A percentile compares a stretch with the other conserved stretches of the same genome.
Conservation (phyloP, 2,888 invertebrate genomes). For the Dilophus febrilis region DNA sequence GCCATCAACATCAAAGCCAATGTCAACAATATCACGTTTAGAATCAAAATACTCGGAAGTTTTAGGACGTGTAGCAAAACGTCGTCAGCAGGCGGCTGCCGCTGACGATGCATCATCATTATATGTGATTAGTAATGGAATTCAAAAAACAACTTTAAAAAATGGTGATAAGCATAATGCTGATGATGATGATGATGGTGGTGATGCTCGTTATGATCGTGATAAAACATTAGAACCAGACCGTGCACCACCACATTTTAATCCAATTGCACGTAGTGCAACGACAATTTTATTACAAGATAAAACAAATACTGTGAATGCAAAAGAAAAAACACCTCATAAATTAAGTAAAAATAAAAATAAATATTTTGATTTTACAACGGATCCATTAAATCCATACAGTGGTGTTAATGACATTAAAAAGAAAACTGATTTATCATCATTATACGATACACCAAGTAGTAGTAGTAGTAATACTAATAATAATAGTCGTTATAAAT, state of each 20-base stretch:
- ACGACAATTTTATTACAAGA: slow-evolving; percentile 56
- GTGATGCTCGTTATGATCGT: too few species aligned
- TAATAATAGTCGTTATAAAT: not conserved
- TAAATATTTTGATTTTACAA: slow-evolving; percentile 20
- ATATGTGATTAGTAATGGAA: too few species aligned
- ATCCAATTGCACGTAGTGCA: slow-evolving; percentile 47
- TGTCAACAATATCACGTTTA: slow-evolving; percentile 45
- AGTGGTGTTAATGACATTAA: slow-evolving; percentile 14
- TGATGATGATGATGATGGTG: slow-evolving; percentile 32
- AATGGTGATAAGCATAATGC: not conserved
- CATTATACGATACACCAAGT: slow-evolving; percentile 14
- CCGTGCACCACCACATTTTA: slow-evolving; percentile 19
- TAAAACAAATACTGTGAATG: slow-evolving; percentile 39
- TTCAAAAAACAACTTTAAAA: slow-evolving; percentile 14
- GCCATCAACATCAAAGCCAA: slow-evolving; percentile 13
- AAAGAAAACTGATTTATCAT: slow-evolving; percentile 12
- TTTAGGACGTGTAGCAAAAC: slow-evolving; percentile 50
- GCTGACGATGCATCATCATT: too few species aligned
- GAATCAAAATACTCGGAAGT: slow-evolving; percentile 68
- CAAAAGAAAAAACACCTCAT: slow-evolving; percentile 28
- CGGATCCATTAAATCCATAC: slow-evolving; percentile 23
- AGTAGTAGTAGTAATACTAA: not conserved
- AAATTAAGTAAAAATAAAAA: slow-evolving; percentile 20
- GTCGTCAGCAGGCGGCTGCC: slow-evolving; percentile 26
- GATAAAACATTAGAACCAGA: slow-evolving; percentile 57